A percentile compares a stretch with the other conserved stretches of the same genome.
These are phyloP conservation scores for Vulpes ferrilata DNA, from an alignment of 2,113 vertebrate species.

Conservation along the genomic window DNA sequence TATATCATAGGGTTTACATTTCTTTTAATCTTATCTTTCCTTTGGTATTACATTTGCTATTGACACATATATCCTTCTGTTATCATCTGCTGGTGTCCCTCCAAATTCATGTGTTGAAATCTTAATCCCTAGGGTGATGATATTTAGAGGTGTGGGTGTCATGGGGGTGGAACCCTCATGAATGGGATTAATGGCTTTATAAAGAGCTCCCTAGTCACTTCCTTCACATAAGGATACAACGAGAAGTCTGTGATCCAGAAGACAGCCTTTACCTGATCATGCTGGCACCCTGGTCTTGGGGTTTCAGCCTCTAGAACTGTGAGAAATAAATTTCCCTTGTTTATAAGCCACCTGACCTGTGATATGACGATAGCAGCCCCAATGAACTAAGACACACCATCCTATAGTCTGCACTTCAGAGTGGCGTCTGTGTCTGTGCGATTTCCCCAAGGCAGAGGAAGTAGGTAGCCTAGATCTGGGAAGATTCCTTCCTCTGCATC, in stretches of 20 bases:
- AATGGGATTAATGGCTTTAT: not conserved
- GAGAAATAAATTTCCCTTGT: not conserved
- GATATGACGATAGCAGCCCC: not conserved
- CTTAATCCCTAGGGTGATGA: not conserved
- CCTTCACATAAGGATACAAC: not conserved
- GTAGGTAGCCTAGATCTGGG: not conserved
- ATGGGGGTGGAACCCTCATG: not conserved
- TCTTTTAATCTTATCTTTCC: conserved; percentile 26
- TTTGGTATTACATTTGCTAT: not conserved
- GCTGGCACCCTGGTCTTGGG: not conserved
- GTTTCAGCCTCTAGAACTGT: not conserved
- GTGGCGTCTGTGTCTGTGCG: not conserved
- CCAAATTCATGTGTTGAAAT: not conserved
- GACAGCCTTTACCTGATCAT: not conserved
- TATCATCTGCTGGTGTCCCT: not conserved
- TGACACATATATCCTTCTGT: not conserved
- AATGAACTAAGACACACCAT: not conserved
- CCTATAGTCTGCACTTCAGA: not conserved
- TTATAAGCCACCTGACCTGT: not conserved
- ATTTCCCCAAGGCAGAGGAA: not conserved
- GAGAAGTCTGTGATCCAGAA: not conserved
- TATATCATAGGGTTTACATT: not conserved
- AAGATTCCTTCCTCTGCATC: not conserved
- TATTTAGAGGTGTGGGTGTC: not conserved
- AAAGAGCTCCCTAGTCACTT: not conserved